Evolutionary conservation across 2,113 vertebrate genomes (phyloP).

Genomic region (Willisornis vidua): DNA sequence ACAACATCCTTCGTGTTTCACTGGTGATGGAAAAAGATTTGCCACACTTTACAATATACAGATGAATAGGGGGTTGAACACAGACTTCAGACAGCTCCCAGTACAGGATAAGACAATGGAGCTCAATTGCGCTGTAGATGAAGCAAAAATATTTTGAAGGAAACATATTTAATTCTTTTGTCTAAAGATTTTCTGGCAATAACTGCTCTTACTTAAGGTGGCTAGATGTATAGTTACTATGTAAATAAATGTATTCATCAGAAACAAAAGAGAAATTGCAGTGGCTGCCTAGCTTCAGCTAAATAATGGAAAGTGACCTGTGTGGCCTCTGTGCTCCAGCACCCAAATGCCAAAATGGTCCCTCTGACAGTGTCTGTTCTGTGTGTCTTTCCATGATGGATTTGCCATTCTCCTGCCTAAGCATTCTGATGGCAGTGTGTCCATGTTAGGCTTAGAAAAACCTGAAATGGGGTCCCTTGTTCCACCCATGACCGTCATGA

Average conservation of each 20-base stretch:
- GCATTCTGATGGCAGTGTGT: neutral
- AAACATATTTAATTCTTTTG: neutral
- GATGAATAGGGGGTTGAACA: neutral
- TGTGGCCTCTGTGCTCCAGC: neutral
- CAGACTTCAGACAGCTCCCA: neutral
- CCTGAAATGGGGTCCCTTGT: neutral
- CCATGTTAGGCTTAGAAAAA: neutral
- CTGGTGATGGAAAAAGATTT: neutral
- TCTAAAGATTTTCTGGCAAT: neutral
- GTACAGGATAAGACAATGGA: neutral
- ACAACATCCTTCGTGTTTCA: neutral
- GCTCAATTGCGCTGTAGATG: neutral
- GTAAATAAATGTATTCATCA: neutral
- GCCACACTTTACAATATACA: neutral
- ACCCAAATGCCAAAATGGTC: neutral
- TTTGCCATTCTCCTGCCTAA: neutral
- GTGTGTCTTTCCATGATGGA: accelerated
- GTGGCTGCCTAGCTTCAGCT: neutral
- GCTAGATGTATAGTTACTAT: neutral
- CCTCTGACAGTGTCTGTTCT: neutral
- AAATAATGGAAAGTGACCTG: neutral
- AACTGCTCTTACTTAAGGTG: neutral
- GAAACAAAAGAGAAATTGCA: neutral
- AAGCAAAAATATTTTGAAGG: neutral
- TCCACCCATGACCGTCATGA: neutral